phyloP scores from a whole-genome alignment of 2,797 vertebrate species.

The Tympanoctomys barrerae region DNA sequence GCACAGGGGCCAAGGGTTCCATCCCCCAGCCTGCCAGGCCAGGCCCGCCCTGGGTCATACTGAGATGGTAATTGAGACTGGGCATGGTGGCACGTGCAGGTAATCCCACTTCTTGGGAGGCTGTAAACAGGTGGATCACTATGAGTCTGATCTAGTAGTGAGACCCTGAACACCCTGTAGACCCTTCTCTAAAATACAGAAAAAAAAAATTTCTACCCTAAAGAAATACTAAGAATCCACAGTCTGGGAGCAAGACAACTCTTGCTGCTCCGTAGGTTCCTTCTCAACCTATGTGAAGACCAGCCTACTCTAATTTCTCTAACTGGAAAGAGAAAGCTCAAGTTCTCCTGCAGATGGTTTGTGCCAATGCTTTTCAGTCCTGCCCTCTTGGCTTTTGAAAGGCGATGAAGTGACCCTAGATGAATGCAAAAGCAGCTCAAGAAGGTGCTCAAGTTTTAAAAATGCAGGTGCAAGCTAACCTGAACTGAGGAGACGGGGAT shows the following conservation, averaged over 20 bases:
- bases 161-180: no score
- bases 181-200: no score
- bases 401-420: conserved; percentile 76
- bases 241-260: not conserved
- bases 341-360: conserved; percentile 58
- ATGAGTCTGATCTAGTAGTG: no score
- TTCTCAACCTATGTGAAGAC: not conserved
- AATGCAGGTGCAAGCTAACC: conserved; percentile 43
- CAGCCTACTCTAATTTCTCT: conserved; percentile 25
- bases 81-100: no score
- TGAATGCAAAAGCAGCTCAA: conserved; percentile 76
- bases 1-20: no score
- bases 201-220: not conserved
- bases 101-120: no score
- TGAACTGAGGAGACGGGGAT: conserved; percentile 2
- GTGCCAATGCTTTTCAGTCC: conserved; percentile 31
- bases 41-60: no score
- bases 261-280: conserved; percentile 23
- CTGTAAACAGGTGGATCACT: no score
- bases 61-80: no score
- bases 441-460: conserved; percentile 67
- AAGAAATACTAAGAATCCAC: conserved; percentile 3
- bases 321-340: not conserved
- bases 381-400: conserved; percentile 49
- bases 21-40: no score